A percentile compares a stretch with the other conserved stretches of the same genome.
phyloP scores from a whole-genome alignment of 2,113 vertebrate species.

The Okapia johnstoni region DNA sequence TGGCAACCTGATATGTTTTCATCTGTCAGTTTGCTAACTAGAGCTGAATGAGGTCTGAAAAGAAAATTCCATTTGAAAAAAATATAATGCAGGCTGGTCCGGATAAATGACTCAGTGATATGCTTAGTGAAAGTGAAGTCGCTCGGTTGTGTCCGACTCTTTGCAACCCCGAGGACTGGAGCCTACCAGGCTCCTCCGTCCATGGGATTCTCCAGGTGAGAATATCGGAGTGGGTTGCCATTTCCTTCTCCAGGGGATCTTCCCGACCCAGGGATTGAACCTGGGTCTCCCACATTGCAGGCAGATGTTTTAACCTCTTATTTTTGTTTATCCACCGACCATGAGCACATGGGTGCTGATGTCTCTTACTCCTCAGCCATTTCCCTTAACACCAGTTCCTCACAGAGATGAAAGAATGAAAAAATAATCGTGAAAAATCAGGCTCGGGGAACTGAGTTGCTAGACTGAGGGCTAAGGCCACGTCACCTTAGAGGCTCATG shows the following conservation, averaged over 20 bases:
- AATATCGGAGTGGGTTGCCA: too few relatives aligned
- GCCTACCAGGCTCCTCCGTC: too few relatives aligned
- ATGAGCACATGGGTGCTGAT: neutral
- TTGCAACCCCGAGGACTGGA: too few relatives aligned
- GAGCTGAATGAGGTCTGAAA: slow-evolving; percentile 41
- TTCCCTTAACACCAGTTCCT: neutral
- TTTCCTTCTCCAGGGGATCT: too few relatives aligned
- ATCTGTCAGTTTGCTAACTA: slow-evolving; percentile 35
- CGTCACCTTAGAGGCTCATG: neutral
- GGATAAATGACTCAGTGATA: slow-evolving; percentile 40
- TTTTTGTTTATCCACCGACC: slow-evolving; percentile 9
- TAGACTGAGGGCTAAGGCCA: neutral
- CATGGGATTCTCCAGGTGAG: too few relatives aligned
- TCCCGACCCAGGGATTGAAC: too few relatives aligned
- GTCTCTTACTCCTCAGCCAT: neutral
- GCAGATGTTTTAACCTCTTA: neutral
- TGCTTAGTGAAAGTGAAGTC: neutral
- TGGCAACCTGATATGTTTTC: slow-evolving; percentile 15
- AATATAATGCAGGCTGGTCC: slow-evolving; percentile 3
- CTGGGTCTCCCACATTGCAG: too few relatives aligned
- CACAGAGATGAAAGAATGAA: neutral
- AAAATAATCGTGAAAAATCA: slow-evolving; percentile 18
- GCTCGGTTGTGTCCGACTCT: too few relatives aligned
- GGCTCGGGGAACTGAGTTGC: neutral
- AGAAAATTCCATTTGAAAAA: slow-evolving; percentile 48